phyloP scores from a whole-genome alignment of 2,113 vertebrate genomes.

The Mormyrus lacerda region DNA sequence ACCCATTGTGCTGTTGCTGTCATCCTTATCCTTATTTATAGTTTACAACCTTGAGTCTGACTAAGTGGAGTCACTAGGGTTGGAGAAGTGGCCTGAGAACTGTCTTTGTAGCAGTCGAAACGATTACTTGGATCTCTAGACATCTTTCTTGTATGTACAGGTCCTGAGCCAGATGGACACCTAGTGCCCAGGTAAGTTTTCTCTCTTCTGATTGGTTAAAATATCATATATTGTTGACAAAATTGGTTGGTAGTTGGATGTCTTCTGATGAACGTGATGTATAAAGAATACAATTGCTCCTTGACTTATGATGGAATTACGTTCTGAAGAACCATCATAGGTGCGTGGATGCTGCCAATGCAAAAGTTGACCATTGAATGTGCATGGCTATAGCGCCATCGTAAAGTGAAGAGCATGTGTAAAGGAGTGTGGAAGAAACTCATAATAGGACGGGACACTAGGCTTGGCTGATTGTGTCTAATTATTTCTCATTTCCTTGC shows the following conservation, averaged over 20 bases:
- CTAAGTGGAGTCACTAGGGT: background rate
- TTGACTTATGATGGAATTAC: background rate
- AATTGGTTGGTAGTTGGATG: background rate
- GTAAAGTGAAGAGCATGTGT: background rate
- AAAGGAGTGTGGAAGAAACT: background rate
- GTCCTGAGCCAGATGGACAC: background rate
- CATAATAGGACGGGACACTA: background rate
- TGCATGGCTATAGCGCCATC: background rate
- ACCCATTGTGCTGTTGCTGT: background rate
- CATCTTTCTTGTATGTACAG: background rate
- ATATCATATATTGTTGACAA: background rate
- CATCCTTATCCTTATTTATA: background rate
- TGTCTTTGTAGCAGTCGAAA: background rate
- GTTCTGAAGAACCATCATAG: background rate
- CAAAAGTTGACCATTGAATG: background rate
- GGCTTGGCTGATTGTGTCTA: background rate
- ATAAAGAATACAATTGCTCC: background rate
- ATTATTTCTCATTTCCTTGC: background rate
- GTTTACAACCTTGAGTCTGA: background rate
- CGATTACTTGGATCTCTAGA: background rate
- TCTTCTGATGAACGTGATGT: background rate
- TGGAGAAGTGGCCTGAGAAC: background rate
- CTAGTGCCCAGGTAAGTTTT: background rate
- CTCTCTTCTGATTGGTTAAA: background rate
- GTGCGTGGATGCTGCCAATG: background rate